A percentile compares a stretch with the other conserved stretches of the same genome.
Evolutionary conservation across 2,797 vertebrate species (phyloP).

Genomic region (Dallia pectoralis): DNA sequence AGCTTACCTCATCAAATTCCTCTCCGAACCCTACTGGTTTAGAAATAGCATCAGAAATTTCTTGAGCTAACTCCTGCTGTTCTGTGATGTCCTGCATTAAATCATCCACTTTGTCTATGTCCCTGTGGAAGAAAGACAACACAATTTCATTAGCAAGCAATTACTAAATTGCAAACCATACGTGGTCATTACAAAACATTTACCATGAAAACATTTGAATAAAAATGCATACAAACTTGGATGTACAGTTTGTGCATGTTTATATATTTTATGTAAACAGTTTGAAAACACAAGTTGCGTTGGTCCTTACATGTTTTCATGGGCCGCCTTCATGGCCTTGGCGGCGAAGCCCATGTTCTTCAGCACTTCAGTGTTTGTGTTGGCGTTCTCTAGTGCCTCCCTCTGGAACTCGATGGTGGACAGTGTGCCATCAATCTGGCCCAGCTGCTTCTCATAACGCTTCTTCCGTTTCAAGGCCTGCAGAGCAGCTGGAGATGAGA

Average conservation of each 20-base stretch:
- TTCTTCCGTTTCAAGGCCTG: conserved; percentile 98
- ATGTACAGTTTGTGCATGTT: neutral
- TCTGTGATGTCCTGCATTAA: conserved; percentile 96
- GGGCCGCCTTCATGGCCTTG: conserved; percentile 96
- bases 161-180: neutral
- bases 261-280: neutral
- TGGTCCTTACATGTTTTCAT: conserved; percentile 90
- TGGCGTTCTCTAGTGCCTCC: conserved; percentile 97
- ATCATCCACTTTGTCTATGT: conserved; percentile 96
- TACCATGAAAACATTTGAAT: no score
- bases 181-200: no score
- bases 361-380: conserved; percentile 98
- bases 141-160: neutral
- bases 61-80: conserved; percentile 93
- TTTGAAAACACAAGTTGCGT: neutral
- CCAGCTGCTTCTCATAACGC: conserved; percentile 96
- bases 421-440: conserved; percentile 94
- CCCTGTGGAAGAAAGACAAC: conserved; percentile 69
- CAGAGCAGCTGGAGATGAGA: conserved; percentile 80
- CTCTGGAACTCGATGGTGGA: conserved; percentile 98
- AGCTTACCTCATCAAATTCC: conserved; percentile 92
- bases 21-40: conserved; percentile 95
- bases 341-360: conserved; percentile 98
- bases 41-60: conserved; percentile 96
- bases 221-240: no score